A percentile compares a stretch with the other conserved stretches of the same genome.
Evolutionary conservation across 2,113 vertebrate genomes (phyloP).

Genomic region (Mohoua ochrocephala): DNA sequence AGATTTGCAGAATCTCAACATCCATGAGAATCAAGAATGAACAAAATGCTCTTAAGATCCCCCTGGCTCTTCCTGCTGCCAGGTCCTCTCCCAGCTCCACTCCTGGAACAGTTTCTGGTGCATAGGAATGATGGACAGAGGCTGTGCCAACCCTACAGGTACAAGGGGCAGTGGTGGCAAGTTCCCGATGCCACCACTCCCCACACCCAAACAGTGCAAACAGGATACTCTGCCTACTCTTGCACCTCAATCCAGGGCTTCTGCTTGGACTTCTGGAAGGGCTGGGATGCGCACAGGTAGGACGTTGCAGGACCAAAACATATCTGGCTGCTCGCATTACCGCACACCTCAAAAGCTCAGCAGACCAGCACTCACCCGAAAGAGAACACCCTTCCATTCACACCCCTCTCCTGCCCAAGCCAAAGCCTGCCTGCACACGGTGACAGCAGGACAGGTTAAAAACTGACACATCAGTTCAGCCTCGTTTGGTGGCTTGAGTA

Average conservation of each 20-base stretch:
- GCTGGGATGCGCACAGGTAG: background rate
- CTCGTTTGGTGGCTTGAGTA: background rate
- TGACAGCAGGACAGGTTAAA: background rate
- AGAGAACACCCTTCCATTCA: background rate
- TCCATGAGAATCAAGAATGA: accelerated
- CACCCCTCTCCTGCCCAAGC: accelerated
- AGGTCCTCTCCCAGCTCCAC: background rate
- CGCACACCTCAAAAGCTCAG: background rate
- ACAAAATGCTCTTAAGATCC: background rate
- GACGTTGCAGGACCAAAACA: background rate
- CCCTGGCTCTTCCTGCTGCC: background rate
- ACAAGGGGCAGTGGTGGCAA: background rate
- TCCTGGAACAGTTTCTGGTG: background rate
- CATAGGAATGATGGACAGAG: background rate
- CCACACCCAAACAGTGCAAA: background rate
- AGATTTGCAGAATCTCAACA: accelerated
- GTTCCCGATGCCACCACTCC: background rate
- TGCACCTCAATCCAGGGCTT: background rate
- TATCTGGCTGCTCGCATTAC: background rate
- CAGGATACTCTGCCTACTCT: background rate
- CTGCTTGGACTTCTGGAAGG: background rate
- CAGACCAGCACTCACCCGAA: background rate
- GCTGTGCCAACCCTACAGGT: background rate
- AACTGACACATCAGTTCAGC: background rate
- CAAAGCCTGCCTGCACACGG: background rate